Evolutionary conservation across 2,113 vertebrate genomes (phyloP), one percentile per base, ranked within the genome.

Genomic region (Uropsilus gracilis): DNA sequence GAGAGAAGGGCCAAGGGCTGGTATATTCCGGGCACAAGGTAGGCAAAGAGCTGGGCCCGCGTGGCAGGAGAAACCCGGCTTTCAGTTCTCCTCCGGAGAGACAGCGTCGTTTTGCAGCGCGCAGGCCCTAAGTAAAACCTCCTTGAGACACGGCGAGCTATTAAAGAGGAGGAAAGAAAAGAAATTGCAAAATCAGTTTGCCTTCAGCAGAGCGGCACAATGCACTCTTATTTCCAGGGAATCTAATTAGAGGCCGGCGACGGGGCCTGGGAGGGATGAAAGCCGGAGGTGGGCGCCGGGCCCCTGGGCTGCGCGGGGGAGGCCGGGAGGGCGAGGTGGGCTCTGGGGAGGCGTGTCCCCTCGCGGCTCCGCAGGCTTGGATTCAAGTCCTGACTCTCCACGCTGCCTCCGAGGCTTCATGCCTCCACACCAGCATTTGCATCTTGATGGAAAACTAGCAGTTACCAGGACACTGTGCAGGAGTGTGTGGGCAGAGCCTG

Each of bases 101-200:
- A 95, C 83, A 90, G 95, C 77, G 95, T 95, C 86, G 95, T 95
- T 96, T 96, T 92, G 92, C 90, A 94, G 87, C 14, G 32, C 68
- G 90, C 85, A 32, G 39, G 68, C 76, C 78, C 0, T 96, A 92
- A 96, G 96, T 75, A 80, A 92, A 96, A 92, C 96, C 97, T 95
- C 77, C 96, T 94, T 83, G 95, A 96, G 94, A 97, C 90, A 17
- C 78, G 39, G 96, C 0, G 63, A 88, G 96, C 66, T 95, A 94
- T 96, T 96, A 96, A 82, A 82, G 82, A 90, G 66, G 42, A 94
- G 78, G 94, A 92, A 96, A 97, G 96, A 94, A 97, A 96, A 93
- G 96, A 78, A 86, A 94, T 95, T 77, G 96, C 90, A 46, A 89
- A 90, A 57, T 85, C 92, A 89, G 82, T 88, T 94, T 92, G 96